These are phyloP conservation scores for Rhinella marina DNA, from an alignment of 2,797 vertebrate genomes.

Conservation along the genomic window DNA sequence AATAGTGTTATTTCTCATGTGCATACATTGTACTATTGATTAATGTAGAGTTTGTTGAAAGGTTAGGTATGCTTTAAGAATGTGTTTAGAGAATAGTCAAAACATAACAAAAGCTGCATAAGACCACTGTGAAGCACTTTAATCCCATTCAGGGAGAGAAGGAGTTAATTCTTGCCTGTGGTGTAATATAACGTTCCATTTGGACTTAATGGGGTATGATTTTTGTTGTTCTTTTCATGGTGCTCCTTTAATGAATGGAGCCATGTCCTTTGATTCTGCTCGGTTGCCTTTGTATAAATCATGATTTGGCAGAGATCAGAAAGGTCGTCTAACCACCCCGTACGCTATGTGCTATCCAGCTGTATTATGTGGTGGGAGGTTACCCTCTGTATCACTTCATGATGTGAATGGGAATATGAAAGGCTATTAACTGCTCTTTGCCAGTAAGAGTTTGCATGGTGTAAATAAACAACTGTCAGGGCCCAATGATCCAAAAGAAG, in stretches of 20 bases:
- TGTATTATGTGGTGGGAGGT: conserved; percentile 60
- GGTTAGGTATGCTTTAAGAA: background rate
- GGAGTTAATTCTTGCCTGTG: conserved; percentile 23
- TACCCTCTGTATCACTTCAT: conserved; percentile 52
- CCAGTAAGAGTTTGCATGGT: conserved; percentile 17
- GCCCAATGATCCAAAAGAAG: conserved; percentile 49
- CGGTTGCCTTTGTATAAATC: conserved; percentile 65
- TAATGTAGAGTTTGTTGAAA: too few species aligned
- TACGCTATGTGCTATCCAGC: conserved; percentile 30
- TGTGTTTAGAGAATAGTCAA: background rate
- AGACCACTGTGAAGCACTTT: too few species aligned
- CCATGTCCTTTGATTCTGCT: conserved; percentile 55
- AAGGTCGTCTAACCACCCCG: conserved; percentile 67
- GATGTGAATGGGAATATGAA: conserved; percentile 51
- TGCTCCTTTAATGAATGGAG: conserved; percentile 52
- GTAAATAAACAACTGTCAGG: conserved; percentile 54
- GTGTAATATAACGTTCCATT: conserved; percentile 25
- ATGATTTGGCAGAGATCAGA: conserved; percentile 59
- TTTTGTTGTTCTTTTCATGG: conserved; percentile 57
- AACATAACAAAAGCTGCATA: background rate
- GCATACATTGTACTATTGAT: too few species aligned
- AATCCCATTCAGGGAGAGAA: conserved; percentile 28
- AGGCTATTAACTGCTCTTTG: conserved; percentile 35
- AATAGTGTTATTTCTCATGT: too few species aligned
- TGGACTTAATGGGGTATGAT: conserved; percentile 56